Evolutionary conservation across 2,888 invertebrate genomes (phyloP).

Genomic region (Rhopalosiphum nymphaeae): DNA sequence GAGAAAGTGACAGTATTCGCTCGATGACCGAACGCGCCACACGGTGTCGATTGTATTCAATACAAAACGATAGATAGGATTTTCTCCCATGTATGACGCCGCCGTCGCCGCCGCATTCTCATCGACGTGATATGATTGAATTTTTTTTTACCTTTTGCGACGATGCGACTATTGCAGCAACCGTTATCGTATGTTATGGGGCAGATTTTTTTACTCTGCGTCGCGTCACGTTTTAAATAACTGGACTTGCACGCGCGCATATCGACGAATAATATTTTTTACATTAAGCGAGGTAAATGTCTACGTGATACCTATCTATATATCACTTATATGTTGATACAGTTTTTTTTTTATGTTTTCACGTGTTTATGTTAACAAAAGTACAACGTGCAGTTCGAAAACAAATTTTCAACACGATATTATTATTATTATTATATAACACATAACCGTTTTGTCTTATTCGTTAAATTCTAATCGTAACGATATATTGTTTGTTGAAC

Average conservation of each 20-base stretch:
- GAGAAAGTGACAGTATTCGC: slow-evolving; percentile 63
- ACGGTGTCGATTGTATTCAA: background rate
- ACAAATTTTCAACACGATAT: background rate
- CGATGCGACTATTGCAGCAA: background rate
- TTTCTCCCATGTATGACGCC: background rate
- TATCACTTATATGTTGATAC: background rate
- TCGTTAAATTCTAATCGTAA: background rate
- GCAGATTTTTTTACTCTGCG: background rate
- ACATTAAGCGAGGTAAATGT: slow-evolving; percentile 38
- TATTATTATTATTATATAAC: no score
- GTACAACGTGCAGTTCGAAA: background rate
- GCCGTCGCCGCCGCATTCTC: background rate
- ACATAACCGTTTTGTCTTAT: background rate
- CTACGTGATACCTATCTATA: background rate
- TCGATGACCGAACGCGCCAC: slow-evolving; percentile 49
- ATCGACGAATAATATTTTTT: background rate
- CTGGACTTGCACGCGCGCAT: background rate
- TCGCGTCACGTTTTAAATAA: slow-evolving; percentile 1
- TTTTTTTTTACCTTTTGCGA: slow-evolving; percentile 17
- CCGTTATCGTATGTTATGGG: background rate
- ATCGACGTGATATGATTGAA: background rate
- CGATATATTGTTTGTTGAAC: slow-evolving; percentile 69
- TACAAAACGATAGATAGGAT: background rate
- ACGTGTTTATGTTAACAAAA: background rate
- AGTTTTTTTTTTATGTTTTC: background rate